Percentiles rank a stretch among this genome's conserved stretches.
These are phyloP conservation scores for Eledona agricola DNA, from an alignment of 2,888 invertebrate genomes.

Conservation along the genomic window DNA sequence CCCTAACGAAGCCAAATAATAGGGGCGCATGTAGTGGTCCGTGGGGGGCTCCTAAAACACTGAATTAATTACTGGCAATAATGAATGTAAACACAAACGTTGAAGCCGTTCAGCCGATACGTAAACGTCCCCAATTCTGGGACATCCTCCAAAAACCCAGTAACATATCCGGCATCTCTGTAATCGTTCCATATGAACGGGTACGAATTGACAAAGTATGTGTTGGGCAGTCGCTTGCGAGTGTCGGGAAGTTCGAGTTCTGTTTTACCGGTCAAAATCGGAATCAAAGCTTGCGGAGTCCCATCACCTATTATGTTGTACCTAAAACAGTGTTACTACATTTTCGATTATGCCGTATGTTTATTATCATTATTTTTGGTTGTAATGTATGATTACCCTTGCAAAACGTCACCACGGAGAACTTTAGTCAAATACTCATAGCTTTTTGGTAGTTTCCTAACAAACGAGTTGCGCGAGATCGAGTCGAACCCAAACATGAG, in stretches of 20 bases:
- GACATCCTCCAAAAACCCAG: slow-evolving; percentile 88
- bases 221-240: slow-evolving; percentile 72
- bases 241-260: slow-evolving; percentile 91
- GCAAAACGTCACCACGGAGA: slow-evolving; percentile 71
- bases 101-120: slow-evolving; percentile 88
- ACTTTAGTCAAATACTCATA: slow-evolving; percentile 73
- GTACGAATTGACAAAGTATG: slow-evolving; percentile 76
- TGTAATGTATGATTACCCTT: slow-evolving; percentile 66
- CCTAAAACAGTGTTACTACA: too few relatives aligned
- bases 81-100: slow-evolving; percentile 44
- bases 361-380: slow-evolving; percentile 2
- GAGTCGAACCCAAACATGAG: slow-evolving; percentile 92
- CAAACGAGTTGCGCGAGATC: slow-evolving; percentile 82
- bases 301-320: slow-evolving; percentile 89
- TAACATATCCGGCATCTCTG: slow-evolving; percentile 74
- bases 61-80: background rate
- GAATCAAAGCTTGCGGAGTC: slow-evolving; percentile 86
- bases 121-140: slow-evolving; percentile 88
- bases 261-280: slow-evolving; percentile 83
- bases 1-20: slow-evolving; percentile 73
- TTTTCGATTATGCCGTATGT: background rate
- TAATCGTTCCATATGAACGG: slow-evolving; percentile 89
- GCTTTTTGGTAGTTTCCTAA: slow-evolving; percentile 79
- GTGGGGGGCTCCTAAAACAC: slow-evolving; percentile 73
- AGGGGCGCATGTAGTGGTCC: slow-evolving; percentile 89